These are phyloP conservation scores for Lemur catta DNA, from an alignment of 2,797 vertebrate genomes.

Conservation along the genomic window DNA sequence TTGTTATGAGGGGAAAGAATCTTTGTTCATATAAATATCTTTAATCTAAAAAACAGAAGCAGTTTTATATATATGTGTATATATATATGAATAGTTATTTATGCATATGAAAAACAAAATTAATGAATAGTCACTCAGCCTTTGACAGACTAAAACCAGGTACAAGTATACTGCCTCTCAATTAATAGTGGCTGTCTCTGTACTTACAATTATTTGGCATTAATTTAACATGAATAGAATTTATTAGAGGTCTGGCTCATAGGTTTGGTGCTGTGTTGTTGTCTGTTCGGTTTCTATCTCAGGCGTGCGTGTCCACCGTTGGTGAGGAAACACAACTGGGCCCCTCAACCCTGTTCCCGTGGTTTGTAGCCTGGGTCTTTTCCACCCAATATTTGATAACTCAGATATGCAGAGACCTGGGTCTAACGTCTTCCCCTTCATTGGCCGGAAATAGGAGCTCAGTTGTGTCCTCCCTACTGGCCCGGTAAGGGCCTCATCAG, in stretches of 20 bases:
- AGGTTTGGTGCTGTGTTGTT: not conserved
- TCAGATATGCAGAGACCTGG: conserved; percentile 53
- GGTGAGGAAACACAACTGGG: not conserved
- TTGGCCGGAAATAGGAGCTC: not conserved
- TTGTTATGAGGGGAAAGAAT: not conserved
- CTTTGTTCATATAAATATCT: not conserved
- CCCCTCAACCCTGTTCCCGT: conserved; percentile 18
- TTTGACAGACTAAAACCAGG: not conserved
- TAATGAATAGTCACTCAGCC: not conserved
- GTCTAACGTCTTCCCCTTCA: not conserved
- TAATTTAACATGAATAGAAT: not conserved
- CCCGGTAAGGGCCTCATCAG: not conserved
- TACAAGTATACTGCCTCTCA: not conserved
- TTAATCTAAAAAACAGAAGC: not conserved
- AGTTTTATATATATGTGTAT: not conserved
- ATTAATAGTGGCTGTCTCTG: not conserved
- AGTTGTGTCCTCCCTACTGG: not conserved
- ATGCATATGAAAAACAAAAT: not conserved
- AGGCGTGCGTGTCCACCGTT: not conserved
- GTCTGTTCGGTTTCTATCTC: not conserved
- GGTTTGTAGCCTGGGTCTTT: conserved; percentile 28
- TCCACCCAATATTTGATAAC: conserved; percentile 47
- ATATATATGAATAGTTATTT: not conserved
- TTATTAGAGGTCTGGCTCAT: not conserved
- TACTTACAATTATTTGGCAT: not conserved